These are phyloP conservation scores for Allygus modestus DNA, from an alignment of 2,888 invertebrate genomes.

Conservation along the genomic window DNA sequence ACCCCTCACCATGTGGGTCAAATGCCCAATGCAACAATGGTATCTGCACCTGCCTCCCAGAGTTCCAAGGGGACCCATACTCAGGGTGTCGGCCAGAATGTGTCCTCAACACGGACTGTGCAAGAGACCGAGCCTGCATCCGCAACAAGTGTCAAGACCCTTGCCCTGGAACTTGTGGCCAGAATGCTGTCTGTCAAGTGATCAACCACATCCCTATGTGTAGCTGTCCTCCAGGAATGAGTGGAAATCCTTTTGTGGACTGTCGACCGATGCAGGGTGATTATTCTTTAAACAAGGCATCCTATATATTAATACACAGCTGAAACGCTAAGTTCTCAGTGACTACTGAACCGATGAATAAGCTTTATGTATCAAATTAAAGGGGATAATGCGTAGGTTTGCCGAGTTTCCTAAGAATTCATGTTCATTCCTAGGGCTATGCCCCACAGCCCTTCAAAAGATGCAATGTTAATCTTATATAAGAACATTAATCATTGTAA, in stretches of 20 bases:
- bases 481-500: too few species aligned
- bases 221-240: constrained; percentile 82
- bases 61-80: constrained; percentile 88
- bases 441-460: neutral
- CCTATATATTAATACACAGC: too few species aligned
- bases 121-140: constrained; percentile 76
- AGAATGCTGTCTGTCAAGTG: constrained; percentile 84
- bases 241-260: constrained; percentile 83
- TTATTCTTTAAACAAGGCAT: constrained; percentile 67
- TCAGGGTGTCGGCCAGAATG: constrained; percentile 87
- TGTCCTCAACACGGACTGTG: constrained; percentile 80
- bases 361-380: too few species aligned
- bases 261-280: constrained; percentile 76
- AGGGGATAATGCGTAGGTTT: too few species aligned
- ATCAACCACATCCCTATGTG: constrained; percentile 88
- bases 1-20: constrained; percentile 81
- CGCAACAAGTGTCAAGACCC: constrained; percentile 76
- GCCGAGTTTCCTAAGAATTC: too few species aligned
- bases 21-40: constrained; percentile 82
- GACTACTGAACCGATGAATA: constrained; percentile 40
- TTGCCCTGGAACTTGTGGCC: constrained; percentile 87
- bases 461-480: too few species aligned
- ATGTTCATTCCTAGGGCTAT: too few species aligned
- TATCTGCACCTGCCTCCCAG: constrained; percentile 83
- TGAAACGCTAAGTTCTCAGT: too few species aligned